Conservation (phyloP, 2,113 vertebrate genomes). For the Dryoscopus gambensis region DNA sequence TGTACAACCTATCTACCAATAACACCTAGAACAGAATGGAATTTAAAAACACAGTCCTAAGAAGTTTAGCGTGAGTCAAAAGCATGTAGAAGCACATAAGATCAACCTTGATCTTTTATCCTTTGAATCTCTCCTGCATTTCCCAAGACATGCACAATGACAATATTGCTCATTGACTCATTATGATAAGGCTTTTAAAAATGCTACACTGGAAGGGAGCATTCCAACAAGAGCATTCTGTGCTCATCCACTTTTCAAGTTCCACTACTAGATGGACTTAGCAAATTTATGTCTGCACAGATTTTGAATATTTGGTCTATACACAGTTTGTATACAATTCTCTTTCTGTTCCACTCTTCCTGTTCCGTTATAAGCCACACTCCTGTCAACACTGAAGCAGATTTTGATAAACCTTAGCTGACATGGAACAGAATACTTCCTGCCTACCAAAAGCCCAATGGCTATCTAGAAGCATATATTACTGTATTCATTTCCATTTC, state of each 20-base stretch:
- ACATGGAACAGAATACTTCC: not conserved
- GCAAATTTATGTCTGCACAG: not conserved
- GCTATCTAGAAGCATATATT: not conserved
- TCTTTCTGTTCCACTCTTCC: not conserved
- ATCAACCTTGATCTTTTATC: not conserved
- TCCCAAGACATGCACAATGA: rapidly evolving
- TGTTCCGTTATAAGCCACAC: not conserved
- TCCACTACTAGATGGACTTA: not conserved
- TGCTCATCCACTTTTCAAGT: not conserved
- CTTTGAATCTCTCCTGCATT: not conserved
- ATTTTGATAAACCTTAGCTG: not conserved
- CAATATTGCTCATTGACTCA: not conserved
- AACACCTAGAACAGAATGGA: not conserved
- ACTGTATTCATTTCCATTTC: not conserved
- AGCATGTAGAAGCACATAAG: not conserved
- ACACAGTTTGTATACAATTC: not conserved
- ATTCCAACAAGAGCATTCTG: not conserved
- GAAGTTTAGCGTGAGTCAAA: not conserved
- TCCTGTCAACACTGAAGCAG: not conserved
- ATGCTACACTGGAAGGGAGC: not conserved
- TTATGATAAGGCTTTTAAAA: not conserved
- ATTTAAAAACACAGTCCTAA: not conserved
- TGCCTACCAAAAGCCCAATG: not conserved
- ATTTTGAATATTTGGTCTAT: not conserved
- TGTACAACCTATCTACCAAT: not conserved